A percentile compares a stretch with the other conserved stretches of the same genome.
These are phyloP conservation scores for Listronotus oregonensis DNA, from an alignment of 1,140 invertebrate genomes.

Conservation along the genomic window DNA sequence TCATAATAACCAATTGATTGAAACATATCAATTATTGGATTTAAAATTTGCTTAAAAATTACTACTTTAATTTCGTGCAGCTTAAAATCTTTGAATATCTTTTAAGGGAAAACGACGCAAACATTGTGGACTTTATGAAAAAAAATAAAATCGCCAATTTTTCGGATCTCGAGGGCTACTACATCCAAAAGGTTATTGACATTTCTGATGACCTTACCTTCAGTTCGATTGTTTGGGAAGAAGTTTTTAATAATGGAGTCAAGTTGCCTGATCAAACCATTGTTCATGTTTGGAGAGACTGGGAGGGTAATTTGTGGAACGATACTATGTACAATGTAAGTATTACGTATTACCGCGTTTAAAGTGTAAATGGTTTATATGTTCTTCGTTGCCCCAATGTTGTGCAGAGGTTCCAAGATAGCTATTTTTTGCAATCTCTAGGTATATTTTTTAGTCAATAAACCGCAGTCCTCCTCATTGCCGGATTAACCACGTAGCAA, in stretches of 20 bases:
- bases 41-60: too few species aligned
- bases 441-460: too few species aligned
- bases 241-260: conserved; percentile 84
- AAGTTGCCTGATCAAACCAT: conserved; percentile 68
- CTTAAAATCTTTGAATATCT: too few species aligned
- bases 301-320: conserved; percentile 60
- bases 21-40: too few species aligned
- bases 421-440: too few species aligned
- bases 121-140: conserved; percentile 75
- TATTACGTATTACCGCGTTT: not conserved
- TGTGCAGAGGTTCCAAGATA: too few species aligned
- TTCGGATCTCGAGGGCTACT: conserved; percentile 68
- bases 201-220: conserved; percentile 58
- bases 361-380: conserved; percentile 50
- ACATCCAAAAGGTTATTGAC: conserved; percentile 69
- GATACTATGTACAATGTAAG: conserved; percentile 26
- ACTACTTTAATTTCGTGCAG: too few species aligned
- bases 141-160: conserved; percentile 64
- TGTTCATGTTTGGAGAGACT: conserved; percentile 72
- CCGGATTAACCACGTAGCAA: too few species aligned
- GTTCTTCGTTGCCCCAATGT: too few species aligned
- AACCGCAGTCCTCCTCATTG: too few species aligned
- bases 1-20: too few species aligned
- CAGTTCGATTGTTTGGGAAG: conserved; percentile 89
- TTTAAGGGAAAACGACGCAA: conserved; percentile 74